Percentiles rank a stretch among this genome's conserved stretches.
phyloP scores from a whole-genome alignment of 1,140 invertebrate genomes.

The Kradibia gibbosae region DNA sequence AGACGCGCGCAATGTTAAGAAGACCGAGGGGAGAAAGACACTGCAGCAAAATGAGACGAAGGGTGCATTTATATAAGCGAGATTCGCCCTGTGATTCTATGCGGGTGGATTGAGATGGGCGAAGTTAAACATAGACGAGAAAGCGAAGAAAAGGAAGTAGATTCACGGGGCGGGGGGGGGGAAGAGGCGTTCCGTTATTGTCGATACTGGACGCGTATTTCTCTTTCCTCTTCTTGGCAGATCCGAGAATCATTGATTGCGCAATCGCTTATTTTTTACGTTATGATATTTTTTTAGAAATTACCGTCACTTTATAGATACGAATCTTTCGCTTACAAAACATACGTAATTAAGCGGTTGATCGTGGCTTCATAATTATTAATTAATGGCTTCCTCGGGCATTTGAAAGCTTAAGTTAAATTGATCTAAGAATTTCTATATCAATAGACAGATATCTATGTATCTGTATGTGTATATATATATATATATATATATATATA shows the following conservation, averaged over 20 bases:
- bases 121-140: neutral
- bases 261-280: conserved; percentile 6
- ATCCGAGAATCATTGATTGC: neutral
- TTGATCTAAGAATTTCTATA: no score
- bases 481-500: no score
- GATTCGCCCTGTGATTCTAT: neutral
- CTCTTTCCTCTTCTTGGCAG: neutral
- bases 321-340: neutral
- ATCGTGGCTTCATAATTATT: neutral
- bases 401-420: no score
- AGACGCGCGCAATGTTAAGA: neutral
- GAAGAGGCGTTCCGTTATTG: conserved; percentile 49
- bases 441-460: no score
- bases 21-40: conserved; percentile 8
- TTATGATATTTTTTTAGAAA: neutral
- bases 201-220: conserved; percentile 46
- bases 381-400: neutral
- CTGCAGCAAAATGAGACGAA: conserved; percentile 15
- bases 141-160: neutral
- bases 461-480: no score
- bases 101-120: neutral
- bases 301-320: neutral
- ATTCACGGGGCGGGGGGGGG: conserved; percentile 35
- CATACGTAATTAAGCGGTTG: no score
- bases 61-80: conserved; percentile 60